Evolutionary conservation across 2,113 vertebrate genomes (phyloP).

Genomic region (Phodopus roborovskii): DNA sequence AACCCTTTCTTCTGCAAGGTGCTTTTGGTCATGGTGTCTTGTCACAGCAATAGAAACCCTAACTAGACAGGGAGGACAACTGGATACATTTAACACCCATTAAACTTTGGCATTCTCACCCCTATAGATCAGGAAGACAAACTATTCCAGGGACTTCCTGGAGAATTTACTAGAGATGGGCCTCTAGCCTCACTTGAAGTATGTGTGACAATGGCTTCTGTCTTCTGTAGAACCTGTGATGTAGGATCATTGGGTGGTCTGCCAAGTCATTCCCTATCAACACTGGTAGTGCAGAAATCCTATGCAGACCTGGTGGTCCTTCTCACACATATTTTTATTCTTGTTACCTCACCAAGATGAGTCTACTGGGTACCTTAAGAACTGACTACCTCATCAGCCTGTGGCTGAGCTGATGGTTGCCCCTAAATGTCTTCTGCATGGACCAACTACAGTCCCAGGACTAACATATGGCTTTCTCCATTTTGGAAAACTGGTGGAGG

Average conservation of each 20-base stretch:
- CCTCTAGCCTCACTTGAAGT: not conserved
- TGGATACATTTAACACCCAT: not conserved
- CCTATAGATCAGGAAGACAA: not conserved
- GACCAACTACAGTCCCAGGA: not conserved
- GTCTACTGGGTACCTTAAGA: not conserved
- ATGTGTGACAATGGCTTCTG: not conserved
- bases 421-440: not conserved
- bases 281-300: not conserved
- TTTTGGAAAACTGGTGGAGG: not conserved
- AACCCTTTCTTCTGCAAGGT: not conserved
- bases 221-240: not conserved
- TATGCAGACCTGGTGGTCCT: not conserved
- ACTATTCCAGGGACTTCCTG: not conserved
- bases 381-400: not conserved
- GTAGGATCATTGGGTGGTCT: not conserved
- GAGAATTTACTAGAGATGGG: not conserved
- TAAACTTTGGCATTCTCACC: not conserved
- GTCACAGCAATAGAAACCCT: not conserved
- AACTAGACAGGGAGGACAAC: not conserved
- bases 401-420: no score
- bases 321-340: not conserved
- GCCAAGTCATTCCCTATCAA: not conserved
- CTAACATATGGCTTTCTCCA: not conserved
- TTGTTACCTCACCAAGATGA: conserved; percentile 2
- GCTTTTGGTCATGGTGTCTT: not conserved